Evolutionary conservation across 2,113 vertebrate genomes (phyloP), one percentile per base, ranked within the genome.

Genomic region (Microcebus griseorufus): DNA sequence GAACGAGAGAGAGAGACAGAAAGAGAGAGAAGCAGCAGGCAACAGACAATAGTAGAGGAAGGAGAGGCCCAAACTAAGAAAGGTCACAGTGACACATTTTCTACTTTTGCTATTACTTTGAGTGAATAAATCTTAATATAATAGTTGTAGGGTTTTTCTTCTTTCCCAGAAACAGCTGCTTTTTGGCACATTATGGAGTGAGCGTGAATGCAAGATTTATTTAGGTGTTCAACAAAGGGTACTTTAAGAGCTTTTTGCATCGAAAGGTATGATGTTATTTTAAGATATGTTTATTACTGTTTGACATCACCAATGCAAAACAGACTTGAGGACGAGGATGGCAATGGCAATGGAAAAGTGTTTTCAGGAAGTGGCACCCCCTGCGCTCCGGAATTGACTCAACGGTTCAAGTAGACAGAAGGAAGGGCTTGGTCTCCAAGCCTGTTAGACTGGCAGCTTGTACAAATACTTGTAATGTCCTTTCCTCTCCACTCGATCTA

Each of bases 211-310:
- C 9, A 88, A 48, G 65, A 79, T 93, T 96, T 90, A 84, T 83
- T 60, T 87, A 67, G 73, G 18, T 90, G 17, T 37, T 48, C 76
- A 60, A 34, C 80, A 92, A 65, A 93, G 78, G 20, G 53, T 51
- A 90, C 53, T 67, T 83, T 34, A 83, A 76, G 88, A 93, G 80
- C 29, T 42, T 69, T 79, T 88, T 75, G 53, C 90, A 34, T 87
- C 34, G 32, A 78, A 96, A 94, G 39, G 32, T 87, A 72, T 84
- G 58, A 62, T 42, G 58, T 58, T 93, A 96, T 94, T 96, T 88
- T 90, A 88, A 94, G 81, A 58, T 25, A n/a, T 90, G 64, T 96
- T 96, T 91, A 84, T 88, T 73, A n/a, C 45, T 60, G 42, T n/a
- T 84, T 91, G 90, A 69, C 90, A 93, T 91, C 11, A 18, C 58